phyloP scores from a whole-genome alignment of 2,797 vertebrate species.

The Sylvia borin region DNA sequence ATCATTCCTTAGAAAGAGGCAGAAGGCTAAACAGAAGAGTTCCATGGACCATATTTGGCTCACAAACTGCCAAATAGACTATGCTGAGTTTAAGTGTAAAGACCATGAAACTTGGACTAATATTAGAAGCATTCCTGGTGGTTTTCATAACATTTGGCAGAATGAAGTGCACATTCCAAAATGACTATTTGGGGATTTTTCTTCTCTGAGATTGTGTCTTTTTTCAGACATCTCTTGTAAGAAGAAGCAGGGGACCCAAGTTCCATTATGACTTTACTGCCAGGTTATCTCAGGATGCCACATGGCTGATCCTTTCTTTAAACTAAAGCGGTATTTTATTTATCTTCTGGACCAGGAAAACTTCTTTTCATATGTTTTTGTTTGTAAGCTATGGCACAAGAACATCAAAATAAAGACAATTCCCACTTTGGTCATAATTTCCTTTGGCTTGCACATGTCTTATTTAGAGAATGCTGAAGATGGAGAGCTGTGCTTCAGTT shows the following conservation, averaged over 20 bases:
- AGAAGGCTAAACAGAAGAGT: neutral
- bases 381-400: neutral
- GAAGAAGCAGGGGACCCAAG: neutral
- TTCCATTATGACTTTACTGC: neutral
- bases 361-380: neutral
- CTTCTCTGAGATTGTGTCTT: neutral
- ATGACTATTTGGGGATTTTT: neutral
- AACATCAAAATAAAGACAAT: neutral
- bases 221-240: neutral
- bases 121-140: neutral
- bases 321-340: neutral
- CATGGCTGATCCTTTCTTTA: neutral
- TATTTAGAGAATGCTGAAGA: neutral
- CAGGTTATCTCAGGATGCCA: neutral
- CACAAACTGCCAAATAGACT: neutral
- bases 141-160: neutral
- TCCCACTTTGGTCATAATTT: neutral
- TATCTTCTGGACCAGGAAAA: neutral
- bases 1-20: neutral
- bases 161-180: neutral
- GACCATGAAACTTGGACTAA: neutral
- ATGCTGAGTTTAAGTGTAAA: neutral
- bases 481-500: neutral
- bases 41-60: neutral
- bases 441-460: neutral